These are phyloP conservation scores for Archegozetes longisetosus DNA, from an alignment of 1,140 invertebrate genomes.

Conservation along the genomic window DNA sequence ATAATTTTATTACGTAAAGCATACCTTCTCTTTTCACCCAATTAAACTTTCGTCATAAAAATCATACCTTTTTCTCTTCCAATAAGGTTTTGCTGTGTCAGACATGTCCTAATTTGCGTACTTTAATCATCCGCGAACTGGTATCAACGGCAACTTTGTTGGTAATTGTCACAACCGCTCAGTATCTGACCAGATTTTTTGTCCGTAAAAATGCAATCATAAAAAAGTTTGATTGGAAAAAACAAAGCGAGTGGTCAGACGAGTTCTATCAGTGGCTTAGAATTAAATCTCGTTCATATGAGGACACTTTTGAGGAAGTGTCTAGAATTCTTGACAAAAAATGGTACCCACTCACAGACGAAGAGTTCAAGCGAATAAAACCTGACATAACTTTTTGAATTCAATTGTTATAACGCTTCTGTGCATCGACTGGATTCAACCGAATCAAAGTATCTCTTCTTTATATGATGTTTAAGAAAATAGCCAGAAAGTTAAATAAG, in stretches of 20 bases:
- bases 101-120: slow-evolving; percentile 36
- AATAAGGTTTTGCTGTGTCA: slow-evolving; percentile 19
- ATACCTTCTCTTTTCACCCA: too few relatives aligned
- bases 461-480: too few relatives aligned
- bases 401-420: too few relatives aligned
- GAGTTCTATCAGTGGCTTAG: slow-evolving; percentile 49
- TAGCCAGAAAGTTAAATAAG: too few relatives aligned
- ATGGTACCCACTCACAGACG: slow-evolving; percentile 59
- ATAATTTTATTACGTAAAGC: too few relatives aligned
- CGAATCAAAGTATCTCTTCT: too few relatives aligned
- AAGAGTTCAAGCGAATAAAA: slow-evolving; percentile 39
- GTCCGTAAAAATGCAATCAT: slow-evolving; percentile 53
- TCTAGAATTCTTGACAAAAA: slow-evolving; percentile 43
- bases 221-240: slow-evolving; percentile 49
- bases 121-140: slow-evolving; percentile 53
- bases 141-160: slow-evolving; percentile 61
- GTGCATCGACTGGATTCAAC: too few relatives aligned
- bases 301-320: slow-evolving; percentile 46
- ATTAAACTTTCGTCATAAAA: too few relatives aligned
- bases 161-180: slow-evolving; percentile 41
- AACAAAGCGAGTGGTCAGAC: slow-evolving; percentile 44
- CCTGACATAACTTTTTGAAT: slow-evolving; percentile 3
- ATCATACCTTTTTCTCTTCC: too few relatives aligned
- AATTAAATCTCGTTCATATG: slow-evolving; percentile 39
- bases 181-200: slow-evolving; percentile 44